phyloP scores from a whole-genome alignment of 2,113 vertebrate species.

The Prinia subflava region DNA sequence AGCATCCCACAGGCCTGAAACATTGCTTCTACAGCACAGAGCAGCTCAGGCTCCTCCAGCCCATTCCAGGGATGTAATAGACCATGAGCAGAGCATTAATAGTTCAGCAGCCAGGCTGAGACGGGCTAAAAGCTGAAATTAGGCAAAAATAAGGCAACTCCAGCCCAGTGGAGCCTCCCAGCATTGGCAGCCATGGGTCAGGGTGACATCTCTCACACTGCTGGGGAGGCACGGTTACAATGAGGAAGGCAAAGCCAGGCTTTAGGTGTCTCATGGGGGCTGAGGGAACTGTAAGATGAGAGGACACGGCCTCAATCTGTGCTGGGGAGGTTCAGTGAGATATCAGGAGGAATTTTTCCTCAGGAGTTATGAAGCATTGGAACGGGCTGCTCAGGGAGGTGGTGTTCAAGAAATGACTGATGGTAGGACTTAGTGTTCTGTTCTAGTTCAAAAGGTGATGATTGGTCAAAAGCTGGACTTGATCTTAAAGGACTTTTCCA shows the following conservation, averaged over 20 bases:
- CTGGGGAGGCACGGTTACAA: accelerated
- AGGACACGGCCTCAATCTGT: neutral
- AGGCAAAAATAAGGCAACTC: neutral
- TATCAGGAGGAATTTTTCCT: neutral
- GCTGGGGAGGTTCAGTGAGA: neutral
- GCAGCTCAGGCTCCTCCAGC: neutral
- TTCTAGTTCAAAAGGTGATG: neutral
- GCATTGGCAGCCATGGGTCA: neutral
- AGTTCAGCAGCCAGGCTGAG: neutral
- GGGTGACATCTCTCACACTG: neutral
- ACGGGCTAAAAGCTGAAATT: neutral
- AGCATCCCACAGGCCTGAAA: neutral
- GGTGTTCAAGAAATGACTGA: neutral
- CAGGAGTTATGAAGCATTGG: neutral
- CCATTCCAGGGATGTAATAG: neutral
- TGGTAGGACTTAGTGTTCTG: neutral
- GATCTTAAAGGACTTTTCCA: neutral
- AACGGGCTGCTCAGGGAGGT: neutral
- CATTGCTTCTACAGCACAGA: neutral
- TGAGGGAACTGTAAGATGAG: neutral
- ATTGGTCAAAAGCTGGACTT: neutral
- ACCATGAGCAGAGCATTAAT: neutral
- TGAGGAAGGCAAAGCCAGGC: neutral
- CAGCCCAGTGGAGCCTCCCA: neutral
- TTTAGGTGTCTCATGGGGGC: neutral